phyloP scores from a whole-genome alignment of 2,888 invertebrate species.

The Leptinotarsa peninsularis region DNA sequence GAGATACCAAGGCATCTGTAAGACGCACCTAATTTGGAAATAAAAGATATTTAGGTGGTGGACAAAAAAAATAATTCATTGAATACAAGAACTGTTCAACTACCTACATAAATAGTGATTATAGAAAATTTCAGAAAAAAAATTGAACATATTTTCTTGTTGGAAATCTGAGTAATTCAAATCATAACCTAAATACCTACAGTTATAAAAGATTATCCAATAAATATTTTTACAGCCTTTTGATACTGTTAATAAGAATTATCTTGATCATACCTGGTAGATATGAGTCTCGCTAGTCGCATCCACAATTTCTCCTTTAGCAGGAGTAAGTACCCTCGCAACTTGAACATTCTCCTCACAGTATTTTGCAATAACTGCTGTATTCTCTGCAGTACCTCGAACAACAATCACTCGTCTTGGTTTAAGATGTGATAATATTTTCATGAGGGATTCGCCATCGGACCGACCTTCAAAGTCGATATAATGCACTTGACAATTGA shows the following conservation, averaged over 20 bases:
- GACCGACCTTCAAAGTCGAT: constrained; percentile 98
- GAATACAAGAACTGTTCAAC: constrained; percentile 8
- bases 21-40: constrained; percentile 77
- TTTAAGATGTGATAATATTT: constrained; percentile 84
- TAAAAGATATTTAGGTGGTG: neutral
- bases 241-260: neutral
- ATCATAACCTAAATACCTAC: too few relatives aligned
- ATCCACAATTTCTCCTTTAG: constrained; percentile 86
- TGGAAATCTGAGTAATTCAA: too few relatives aligned
- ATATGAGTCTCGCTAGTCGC: constrained; percentile 98
- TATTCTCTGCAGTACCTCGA: constrained; percentile 78
- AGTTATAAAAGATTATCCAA: too few relatives aligned
- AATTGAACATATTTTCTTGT: too few relatives aligned
- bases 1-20: constrained; percentile 90
- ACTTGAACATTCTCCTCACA: constrained; percentile 75
- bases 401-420: constrained; percentile 86
- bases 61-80: constrained; percentile 6
- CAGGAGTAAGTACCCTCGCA: constrained; percentile 84
- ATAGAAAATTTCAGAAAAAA: too few relatives aligned
- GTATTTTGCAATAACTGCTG: constrained; percentile 76
- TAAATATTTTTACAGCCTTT: too few relatives aligned
- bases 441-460: constrained; percentile 84
- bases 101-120: too few relatives aligned
- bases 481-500: constrained; percentile 89
- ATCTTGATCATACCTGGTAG: constrained; percentile 79